These are phyloP conservation scores for Halcyon malimbica DNA, from an alignment of 2,113 vertebrate genomes.

Conservation along the genomic window DNA sequence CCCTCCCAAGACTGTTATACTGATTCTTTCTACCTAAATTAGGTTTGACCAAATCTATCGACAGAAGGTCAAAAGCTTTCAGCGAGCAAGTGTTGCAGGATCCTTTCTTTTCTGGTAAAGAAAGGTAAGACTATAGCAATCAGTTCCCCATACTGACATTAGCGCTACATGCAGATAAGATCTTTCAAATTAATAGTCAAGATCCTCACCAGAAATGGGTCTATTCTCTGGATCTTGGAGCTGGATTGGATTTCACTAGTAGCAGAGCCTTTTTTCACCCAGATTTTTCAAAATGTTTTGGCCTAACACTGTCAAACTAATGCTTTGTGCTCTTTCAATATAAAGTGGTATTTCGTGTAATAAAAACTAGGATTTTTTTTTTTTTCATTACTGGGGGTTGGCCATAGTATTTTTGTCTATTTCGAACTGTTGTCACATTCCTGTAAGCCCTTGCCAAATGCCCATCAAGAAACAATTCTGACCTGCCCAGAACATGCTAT, in stretches of 20 bases:
- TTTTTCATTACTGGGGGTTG: neutral
- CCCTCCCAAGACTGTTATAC: conserved; percentile 8
- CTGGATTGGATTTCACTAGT: neutral
- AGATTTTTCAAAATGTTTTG: neutral
- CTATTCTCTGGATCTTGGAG: neutral
- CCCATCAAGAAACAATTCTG: neutral
- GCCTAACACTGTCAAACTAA: neutral
- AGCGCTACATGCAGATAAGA: neutral
- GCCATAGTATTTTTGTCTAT: neutral
- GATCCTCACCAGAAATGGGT: neutral
- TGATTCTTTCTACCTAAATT: neutral
- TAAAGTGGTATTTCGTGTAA: neutral
- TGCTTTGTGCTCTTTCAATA: neutral
- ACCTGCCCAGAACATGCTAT: neutral
- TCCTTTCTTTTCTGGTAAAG: neutral
- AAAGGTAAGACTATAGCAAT: neutral
- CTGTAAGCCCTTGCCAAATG: neutral
- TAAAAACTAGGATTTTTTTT: neutral
- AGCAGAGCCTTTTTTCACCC: neutral
- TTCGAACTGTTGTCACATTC: neutral
- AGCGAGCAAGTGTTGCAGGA: neutral
- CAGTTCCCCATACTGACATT: neutral
- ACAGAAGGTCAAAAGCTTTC: neutral
- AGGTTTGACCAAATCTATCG: neutral
- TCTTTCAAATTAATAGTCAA: neutral